Evolutionary conservation across 2,888 invertebrate species (phyloP).

Genomic region (Ommatoiulus sabulosus): DNA sequence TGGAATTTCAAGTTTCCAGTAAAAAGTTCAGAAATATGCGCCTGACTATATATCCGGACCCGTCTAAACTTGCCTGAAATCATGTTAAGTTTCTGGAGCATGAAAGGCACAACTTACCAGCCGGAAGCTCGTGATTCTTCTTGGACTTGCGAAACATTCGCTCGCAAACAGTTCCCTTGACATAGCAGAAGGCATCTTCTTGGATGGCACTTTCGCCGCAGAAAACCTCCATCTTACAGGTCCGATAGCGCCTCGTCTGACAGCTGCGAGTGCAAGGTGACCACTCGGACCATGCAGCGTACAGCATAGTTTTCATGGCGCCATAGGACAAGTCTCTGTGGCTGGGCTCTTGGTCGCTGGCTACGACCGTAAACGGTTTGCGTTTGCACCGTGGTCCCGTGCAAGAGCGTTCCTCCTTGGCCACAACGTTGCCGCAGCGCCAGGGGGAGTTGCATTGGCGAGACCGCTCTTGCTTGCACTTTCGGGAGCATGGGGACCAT

Average conservation of each 20-base stretch:
- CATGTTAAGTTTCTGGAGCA: too few species aligned
- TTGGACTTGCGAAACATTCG: constrained; percentile 62
- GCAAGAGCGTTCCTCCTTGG: constrained; percentile 64
- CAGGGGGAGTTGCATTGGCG: constrained; percentile 62
- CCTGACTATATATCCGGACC: too few species aligned
- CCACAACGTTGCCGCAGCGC: constrained; percentile 64
- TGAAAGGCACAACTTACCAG: constrained; percentile 12
- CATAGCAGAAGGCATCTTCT: constrained; percentile 88
- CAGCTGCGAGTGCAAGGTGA: constrained; percentile 83
- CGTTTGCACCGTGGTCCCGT: constrained; percentile 50
- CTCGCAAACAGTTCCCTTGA: constrained; percentile 84
- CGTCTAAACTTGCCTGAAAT: too few species aligned
- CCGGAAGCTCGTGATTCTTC: background rate
- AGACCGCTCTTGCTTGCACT: constrained; percentile 66
- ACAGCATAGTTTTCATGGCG: constrained; percentile 65
- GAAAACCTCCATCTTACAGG: constrained; percentile 78
- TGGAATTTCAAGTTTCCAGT: too few species aligned
- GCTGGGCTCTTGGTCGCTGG: background rate
- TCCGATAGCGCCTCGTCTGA: constrained; percentile 81
- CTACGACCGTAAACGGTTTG: constrained; percentile 50
- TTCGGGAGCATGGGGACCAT: constrained; percentile 66
- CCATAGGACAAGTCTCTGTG: constrained; percentile 64
- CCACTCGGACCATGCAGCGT: constrained; percentile 82
- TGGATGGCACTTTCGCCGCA: constrained; percentile 83
- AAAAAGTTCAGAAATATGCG: too few species aligned